phyloP scores from a whole-genome alignment of 30 jellyfish, hydroid and myxozoan genomes.

The Aurelia sp. region DNA sequence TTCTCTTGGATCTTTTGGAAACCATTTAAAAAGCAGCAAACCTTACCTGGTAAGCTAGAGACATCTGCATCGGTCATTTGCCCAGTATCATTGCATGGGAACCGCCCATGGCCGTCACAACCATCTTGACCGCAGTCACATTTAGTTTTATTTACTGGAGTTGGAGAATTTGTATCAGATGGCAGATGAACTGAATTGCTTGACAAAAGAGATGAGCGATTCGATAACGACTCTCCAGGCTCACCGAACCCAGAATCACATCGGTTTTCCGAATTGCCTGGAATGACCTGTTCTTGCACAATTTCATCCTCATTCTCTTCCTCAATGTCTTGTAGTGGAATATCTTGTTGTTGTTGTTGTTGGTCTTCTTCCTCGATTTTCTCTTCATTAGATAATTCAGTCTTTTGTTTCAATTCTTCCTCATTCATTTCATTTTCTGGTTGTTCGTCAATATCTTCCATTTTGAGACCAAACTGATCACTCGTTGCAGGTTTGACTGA shows the following conservation, averaged over 20 bases:
- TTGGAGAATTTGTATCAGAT: conserved; percentile 6
- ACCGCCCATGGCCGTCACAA: conserved; percentile 31
- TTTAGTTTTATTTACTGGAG: conserved; percentile 2
- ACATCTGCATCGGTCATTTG: not conserved
- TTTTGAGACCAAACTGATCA: conserved; percentile 18
- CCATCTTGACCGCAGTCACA: conserved; percentile 55
- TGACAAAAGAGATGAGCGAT: conserved; percentile 43
- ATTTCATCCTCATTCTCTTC: conserved; percentile 9
- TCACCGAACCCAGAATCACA: conserved; percentile 77
- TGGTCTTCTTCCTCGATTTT: conserved; percentile 4
- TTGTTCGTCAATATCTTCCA: conserved; percentile 24
- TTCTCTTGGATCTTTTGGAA: too few relatives aligned
- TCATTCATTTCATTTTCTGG: conserved; percentile 3
- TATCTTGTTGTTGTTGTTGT: conserved; percentile 8
- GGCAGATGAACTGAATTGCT: conserved; percentile 57
- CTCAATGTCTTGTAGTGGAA: conserved; percentile 26
- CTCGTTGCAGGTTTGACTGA: conserved; percentile 1
- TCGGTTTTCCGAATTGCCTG: conserved; percentile 37
- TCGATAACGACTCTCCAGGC: conserved; percentile 57
- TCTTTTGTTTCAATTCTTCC: not conserved
- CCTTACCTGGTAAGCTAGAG: too few relatives aligned
- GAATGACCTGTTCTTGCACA: conserved; percentile 4
- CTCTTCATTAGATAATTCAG: not conserved
- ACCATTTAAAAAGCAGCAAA: too few relatives aligned
- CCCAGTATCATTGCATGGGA: not conserved